A percentile compares a stretch with the other conserved stretches of the same genome.
phyloP scores from a whole-genome alignment of 2,888 invertebrate species.

The Callosobruchus maculatus region DNA sequence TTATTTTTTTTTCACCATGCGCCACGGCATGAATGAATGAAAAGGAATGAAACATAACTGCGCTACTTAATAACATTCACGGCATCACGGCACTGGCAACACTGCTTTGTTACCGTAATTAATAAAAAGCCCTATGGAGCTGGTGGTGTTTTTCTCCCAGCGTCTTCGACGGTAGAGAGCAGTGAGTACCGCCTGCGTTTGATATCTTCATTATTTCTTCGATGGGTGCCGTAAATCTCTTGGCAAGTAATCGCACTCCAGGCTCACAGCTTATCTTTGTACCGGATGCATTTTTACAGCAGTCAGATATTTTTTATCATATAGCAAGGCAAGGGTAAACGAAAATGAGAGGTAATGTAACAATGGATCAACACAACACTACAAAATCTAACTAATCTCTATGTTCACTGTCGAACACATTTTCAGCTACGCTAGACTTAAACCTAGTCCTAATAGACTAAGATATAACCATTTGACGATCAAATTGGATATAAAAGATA shows the following conservation, averaged over 20 bases:
- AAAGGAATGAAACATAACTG: too few relatives aligned
- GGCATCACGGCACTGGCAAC: neutral
- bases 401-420: too few relatives aligned
- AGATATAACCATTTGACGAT: too few relatives aligned
- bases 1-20: too few relatives aligned
- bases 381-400: too few relatives aligned
- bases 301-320: neutral
- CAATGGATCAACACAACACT: too few relatives aligned
- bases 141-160: neutral
- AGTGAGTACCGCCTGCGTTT: neutral
- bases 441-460: too few relatives aligned
- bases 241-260: neutral
- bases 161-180: neutral
- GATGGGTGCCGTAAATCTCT: neutral
- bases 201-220: neutral
- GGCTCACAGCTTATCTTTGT: neutral
- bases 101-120: neutral
- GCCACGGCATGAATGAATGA: too few relatives aligned
- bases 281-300: neutral
- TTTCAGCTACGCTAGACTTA: too few relatives aligned
- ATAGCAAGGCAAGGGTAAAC: neutral
- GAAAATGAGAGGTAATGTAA: too few relatives aligned
- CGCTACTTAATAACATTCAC: too few relatives aligned
- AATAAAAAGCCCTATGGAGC: neutral
- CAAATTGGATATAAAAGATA: too few relatives aligned